Base-by-base conservation (phyloP, 2,797 vertebrate genomes). In the Tiaroga cobitis region DNA sequence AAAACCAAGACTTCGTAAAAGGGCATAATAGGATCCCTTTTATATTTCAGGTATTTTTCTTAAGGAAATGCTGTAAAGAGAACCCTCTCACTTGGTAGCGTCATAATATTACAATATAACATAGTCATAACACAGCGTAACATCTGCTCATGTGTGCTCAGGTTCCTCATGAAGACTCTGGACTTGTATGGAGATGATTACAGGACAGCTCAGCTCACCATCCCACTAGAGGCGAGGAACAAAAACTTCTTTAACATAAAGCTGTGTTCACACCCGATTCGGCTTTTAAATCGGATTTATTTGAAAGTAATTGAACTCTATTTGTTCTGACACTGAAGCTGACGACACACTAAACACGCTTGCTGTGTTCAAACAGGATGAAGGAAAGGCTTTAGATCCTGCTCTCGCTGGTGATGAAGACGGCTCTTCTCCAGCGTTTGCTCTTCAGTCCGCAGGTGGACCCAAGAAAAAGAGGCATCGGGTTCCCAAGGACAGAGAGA, bases 111-210 rank as follows among this genome's bases (percentile, higher is more conserved):
- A 63, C 26, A 63, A 26, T 61, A 26, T 15, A 29, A 61, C 56
- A 59, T 10, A 24, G 0, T 61, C 8, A 13, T 61, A 61, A 61
- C 24, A 0, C 19, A 24, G 8, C 9, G 21, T n/a, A 59, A 59
- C 56, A 10, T 26, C n/a, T 63, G 61, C 26, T 15, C 1, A 16
- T 18, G 26, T 29, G 15, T 16, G 63, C 83, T 68, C 87, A 98
- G 97, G 93, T 98, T 97, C 89, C 95, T 98, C 32, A 97, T 98
- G 97, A 96, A 95, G 89, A 96, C 97, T 43, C 94, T 98, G 86
- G 96, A 97, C 87, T 92, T 93, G 46, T 96, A 97, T 15, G 96
- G 97, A 13, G 97, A 98, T 19, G 95, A 97, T 89, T 98, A 97
- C 90, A 95, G 96, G 89, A 95, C 94, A 1, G 91, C 96, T 41